Base-by-base conservation (phyloP, 2,113 vertebrate genomes). In the Orycteropus afer region DNA sequence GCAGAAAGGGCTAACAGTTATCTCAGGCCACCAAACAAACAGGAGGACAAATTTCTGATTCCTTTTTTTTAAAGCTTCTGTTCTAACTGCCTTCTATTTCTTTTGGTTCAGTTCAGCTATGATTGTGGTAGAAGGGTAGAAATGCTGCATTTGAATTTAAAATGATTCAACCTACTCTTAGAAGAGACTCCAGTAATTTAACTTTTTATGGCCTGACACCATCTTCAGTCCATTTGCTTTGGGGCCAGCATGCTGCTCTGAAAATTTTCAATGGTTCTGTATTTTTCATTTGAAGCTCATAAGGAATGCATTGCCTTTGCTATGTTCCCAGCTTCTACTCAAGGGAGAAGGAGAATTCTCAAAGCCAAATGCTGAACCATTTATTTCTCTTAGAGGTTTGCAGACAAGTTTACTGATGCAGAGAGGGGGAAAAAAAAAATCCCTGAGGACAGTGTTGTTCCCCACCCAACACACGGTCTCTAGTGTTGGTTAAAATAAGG, bases 351-450 rank as follows among this genome's bases (percentile, higher is more conserved):
- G 82, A 84, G 63, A 89, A 73, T 65, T 82, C 89, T 84, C 61
- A 80, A 55, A 63, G 86, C 85, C 65, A 92, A 74, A 69, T 32
- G 53, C 49, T 85, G 87, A 97, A 55, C 84, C 83, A 42, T 40
- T 90, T 74, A 32, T 85, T 94, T 96, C 27, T 89, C 47, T 67
- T 87, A 59, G 53, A 94, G 34, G 0, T 93, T 95, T 96, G 49
- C 80, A 92, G 32, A 74, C 20, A 53, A 61, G 17, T n/a, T 14
- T 65, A 67, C 6, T 25, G 29, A 65, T 29, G 59, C 17, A 32
- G 42, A 37, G 29, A 5, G 25, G n/a, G n/a, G n/a, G 25, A 12
- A 25, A 23, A n/a, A 34, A 65, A 32, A 34, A 63, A 87, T 34
- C 18, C 53, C 20, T 22, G 55, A 91, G 91, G 47, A 27, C 2